Base-by-base conservation (phyloP, 2,888 invertebrate species). In the Alcis repandata region DNA sequence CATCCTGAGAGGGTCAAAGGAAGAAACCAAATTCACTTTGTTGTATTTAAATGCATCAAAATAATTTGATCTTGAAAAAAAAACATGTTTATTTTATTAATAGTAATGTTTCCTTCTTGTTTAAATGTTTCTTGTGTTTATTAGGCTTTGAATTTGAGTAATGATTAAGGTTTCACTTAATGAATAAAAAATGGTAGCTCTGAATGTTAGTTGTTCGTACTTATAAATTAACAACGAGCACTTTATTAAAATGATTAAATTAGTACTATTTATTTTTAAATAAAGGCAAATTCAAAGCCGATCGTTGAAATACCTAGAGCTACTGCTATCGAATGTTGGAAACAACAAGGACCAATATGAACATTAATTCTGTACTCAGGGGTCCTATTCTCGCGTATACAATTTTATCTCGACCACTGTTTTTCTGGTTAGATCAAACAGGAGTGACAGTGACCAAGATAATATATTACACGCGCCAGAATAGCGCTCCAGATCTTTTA, bases 291-390 rank as follows among this genome's bases (percentile, higher is more conserved):
- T 10, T 10, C 3, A 9, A 9, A 19, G 19, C 32, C 27, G 22
- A 15, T 27, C 1, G 6, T 53, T 7, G 40, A 56, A 27, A 53
- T 61, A 36, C 36, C 8, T 9, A 36, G 36, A 36, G 11, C 8
- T 11, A 36, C 49, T 59, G 36, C 54, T 41, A 27, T 38, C 15
- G 41, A 53, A 40, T 41, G 27, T 49, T 46, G 20, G 40, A 27
- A 43, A 62, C 40, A 41, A 61, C 53, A 69, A 57, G 69, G 72
- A 70, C 72, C 72, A 72, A 70, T 66, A 63, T 63, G 10, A 20
- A 20, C 20, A 56, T 9, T 19, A 40, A 20, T 46, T 52, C 19
- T 51, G 38, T n/a, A 45, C 13, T n/a, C n/a, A n/a, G n/a, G n/a
- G n/a, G n/a, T n/a, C n/a, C n/a, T n/a, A n/a, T n/a, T n/a, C n/a